Base-by-base conservation (phyloP, 2,888 invertebrate genomes). In the Rhingia campestris region DNA sequence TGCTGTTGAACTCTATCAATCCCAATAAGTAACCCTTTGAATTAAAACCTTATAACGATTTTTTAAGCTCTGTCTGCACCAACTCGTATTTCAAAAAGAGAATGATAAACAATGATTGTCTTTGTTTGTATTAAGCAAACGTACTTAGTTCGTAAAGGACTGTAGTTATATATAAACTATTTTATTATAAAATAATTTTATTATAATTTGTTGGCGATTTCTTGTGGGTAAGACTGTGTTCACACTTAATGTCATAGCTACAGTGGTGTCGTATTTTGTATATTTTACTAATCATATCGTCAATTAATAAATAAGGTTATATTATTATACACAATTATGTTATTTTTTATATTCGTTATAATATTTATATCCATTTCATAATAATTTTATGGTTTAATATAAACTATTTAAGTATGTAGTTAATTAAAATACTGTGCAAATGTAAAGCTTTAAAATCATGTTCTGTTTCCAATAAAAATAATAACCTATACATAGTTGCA, bases 291-390 rank as follows among this genome's bases (percentile, higher is more conserved):
- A 12, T 53, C 32, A 41, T 41, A 51, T 39, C 51, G 51, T 64
- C 64, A 53, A 64, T 64, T 64, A 64, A 53, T 33, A 41, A 51
- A 12, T 32, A 64, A 41, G 12, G 22, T 7, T 35, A n/a, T 45
- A 43, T 1, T 33, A 12, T n/a, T n/a, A n/a, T 22, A 22, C 22
- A 22, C 22, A 22, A 22, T 2, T 22, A 22, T 22, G 1, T 6
- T 30, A 9, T 30, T 49, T 49, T 39, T 6, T 47, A 45, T 45
- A 6, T 22, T 10, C 5, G 33, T 43, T 14, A 4, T 2, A 6
- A 14, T 22, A 39, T 37, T 14, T 6, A 4, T 63, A 33, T 35
- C 3, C 5, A 22, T 22, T 12, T 35, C 5, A 32, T 0, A 10
- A 30, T 49, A 51, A 30, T 7, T 64, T 41, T 51, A 14, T 41